Conservation (phyloP, 2,113 vertebrate genomes). For the Acrocephalus kingi region DNA sequence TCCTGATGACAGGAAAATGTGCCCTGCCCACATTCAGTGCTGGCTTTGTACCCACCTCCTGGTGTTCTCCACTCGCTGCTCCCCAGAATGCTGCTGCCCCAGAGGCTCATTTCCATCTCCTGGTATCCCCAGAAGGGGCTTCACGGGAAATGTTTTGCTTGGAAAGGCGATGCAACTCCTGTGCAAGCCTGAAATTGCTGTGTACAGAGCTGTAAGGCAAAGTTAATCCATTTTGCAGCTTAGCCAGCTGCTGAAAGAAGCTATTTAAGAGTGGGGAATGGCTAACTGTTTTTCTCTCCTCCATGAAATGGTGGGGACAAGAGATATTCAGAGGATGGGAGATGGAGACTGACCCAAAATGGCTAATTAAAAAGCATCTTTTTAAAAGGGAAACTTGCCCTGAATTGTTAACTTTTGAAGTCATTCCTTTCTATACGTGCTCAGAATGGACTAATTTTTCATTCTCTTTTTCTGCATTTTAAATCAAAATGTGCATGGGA, state of each 20-base stretch:
- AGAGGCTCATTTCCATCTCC: neutral
- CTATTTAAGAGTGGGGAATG: neutral
- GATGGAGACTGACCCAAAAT: neutral
- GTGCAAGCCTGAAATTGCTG: conserved; percentile 1
- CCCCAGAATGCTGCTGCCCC: neutral
- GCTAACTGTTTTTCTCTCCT: neutral
- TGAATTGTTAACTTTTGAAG: neutral
- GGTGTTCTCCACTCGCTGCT: neutral
- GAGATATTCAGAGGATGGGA: neutral
- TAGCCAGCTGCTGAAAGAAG: conserved; percentile 1
- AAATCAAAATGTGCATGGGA: neutral
- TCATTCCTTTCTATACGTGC: neutral
- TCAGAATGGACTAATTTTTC: neutral
- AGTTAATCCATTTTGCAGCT: conserved; percentile 7
- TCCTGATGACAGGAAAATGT: neutral
- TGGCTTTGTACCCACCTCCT: neutral
- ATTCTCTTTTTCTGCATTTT: neutral
- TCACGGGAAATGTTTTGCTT: neutral
- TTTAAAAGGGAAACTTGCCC: neutral
- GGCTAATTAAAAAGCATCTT: neutral
- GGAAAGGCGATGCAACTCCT: neutral
- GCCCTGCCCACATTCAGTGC: neutral
- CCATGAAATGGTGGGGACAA: neutral
- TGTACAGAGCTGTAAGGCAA: conserved; percentile 17
- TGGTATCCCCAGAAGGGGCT: neutral